phyloP scores from a whole-genome alignment of 2,113 vertebrate genomes.

The Pavo muticus region DNA sequence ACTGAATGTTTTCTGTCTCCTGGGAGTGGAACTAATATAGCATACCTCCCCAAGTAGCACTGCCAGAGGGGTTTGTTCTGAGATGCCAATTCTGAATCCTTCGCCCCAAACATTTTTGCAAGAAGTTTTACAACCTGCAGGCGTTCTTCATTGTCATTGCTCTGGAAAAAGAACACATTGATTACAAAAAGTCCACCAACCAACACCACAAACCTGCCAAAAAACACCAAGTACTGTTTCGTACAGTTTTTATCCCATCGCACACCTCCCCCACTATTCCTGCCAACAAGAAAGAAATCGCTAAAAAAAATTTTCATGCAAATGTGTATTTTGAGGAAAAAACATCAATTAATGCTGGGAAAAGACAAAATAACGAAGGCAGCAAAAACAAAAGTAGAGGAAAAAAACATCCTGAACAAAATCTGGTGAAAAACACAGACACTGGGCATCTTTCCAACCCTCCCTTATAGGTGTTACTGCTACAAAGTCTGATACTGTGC shows the following conservation, averaged over 20 bases:
- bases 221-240: not conserved
- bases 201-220: not conserved
- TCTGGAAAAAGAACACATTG: constrained; percentile 80
- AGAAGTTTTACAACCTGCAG: constrained; percentile 97
- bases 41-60: constrained; percentile 96
- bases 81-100: constrained; percentile 95
- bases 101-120: constrained; percentile 99
- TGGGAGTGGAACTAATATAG: not conserved
- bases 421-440: not conserved
- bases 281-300: not conserved
- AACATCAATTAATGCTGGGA: not conserved
- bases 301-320: too few species aligned
- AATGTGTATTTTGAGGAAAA: not conserved
- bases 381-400: not conserved
- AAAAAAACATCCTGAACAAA: not conserved
- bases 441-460: not conserved
- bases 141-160: constrained; percentile 99
- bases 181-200: not conserved
- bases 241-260: not conserved
- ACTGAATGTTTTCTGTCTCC: not conserved
- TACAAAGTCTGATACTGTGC: not conserved
- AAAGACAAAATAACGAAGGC: not conserved
- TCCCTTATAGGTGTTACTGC: not conserved
- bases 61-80: constrained; percentile 99
- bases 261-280: not conserved